phyloP scores from a whole-genome alignment of 1,140 invertebrate species.

The Drosophila sturtevanti region DNA sequence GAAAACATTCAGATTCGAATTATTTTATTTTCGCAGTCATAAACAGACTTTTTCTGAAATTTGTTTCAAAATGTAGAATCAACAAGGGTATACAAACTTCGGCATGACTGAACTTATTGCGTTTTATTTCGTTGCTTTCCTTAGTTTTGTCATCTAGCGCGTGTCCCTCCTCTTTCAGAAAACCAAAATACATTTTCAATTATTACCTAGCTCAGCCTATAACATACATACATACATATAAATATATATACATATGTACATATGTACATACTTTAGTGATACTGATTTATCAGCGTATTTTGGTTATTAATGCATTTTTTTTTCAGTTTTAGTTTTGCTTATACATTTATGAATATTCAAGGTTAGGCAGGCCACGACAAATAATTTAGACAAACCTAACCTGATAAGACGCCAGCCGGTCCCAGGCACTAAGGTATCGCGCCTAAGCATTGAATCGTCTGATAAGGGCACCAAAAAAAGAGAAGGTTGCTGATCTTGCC shows the following conservation, averaged over 20 bases:
- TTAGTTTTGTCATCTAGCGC: conserved; percentile 42
- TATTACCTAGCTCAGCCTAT: conserved; percentile 14
- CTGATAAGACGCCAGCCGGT: background rate
- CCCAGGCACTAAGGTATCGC: background rate
- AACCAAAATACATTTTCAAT: conserved; percentile 21
- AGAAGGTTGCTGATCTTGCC: conserved; percentile 4
- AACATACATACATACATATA: background rate
- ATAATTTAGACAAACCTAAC: background rate
- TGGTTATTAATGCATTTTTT: conserved; percentile 14
- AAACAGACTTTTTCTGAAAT: too few species aligned
- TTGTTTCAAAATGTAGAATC: too few species aligned
- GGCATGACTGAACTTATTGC: too few species aligned
- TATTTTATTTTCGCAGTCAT: too few species aligned
- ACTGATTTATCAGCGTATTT: conserved; percentile 42
- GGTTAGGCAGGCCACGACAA: conserved; percentile 3
- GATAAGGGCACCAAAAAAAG: background rate
- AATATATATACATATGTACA: background rate
- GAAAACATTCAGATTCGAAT: too few species aligned
- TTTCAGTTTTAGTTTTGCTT: conserved; percentile 62
- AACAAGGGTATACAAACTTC: too few species aligned
- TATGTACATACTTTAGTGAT: background rate
- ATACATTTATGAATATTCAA: conserved; percentile 9
- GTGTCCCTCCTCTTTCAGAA: conserved; percentile 32
- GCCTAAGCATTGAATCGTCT: background rate
- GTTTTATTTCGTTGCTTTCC: too few species aligned